phyloP scores from a whole-genome alignment of 2,888 invertebrate species.

The Diplolepis rosae region DNA sequence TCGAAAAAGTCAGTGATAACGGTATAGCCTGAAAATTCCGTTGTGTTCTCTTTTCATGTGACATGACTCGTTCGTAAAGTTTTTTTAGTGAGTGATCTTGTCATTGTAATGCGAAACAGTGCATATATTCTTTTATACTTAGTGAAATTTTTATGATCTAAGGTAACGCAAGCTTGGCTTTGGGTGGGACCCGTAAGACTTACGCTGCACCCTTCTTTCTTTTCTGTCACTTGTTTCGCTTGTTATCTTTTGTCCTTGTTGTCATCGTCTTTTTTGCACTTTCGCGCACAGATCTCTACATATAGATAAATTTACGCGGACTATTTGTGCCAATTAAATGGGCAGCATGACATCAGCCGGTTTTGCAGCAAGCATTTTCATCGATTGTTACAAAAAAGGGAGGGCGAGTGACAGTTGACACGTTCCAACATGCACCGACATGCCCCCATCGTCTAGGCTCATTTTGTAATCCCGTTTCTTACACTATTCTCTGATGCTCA shows the following conservation, averaged over 20 bases:
- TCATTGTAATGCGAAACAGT: not conserved
- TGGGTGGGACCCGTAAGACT: slow-evolving; percentile 29
- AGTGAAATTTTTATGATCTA: slow-evolving; percentile 30
- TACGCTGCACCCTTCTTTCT: slow-evolving; percentile 33
- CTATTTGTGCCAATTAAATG: slow-evolving; percentile 64
- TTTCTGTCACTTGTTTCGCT: slow-evolving; percentile 18
- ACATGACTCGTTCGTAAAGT: not conserved
- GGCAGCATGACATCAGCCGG: slow-evolving; percentile 64
- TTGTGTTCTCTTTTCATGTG: not conserved
- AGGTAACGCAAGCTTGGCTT: slow-evolving; percentile 28
- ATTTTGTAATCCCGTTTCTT: not conserved
- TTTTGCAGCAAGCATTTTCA: slow-evolving; percentile 60
- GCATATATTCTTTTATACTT: not conserved
- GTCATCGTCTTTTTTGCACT: slow-evolving; percentile 32
- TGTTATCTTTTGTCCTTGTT: slow-evolving; percentile 27
- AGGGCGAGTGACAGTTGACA: slow-evolving; percentile 36
- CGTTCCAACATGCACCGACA: not conserved
- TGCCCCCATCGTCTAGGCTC: not conserved
- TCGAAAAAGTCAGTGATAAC: not conserved
- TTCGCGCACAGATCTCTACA: slow-evolving; percentile 39
- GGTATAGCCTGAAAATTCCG: not conserved
- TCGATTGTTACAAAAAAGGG: slow-evolving; percentile 54
- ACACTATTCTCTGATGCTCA: not conserved
- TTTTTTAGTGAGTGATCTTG: not conserved
- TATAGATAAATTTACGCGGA: slow-evolving; percentile 58